Conservation (phyloP, 2,888 invertebrate species). For the Scelioninae gen. 2 region DNA sequence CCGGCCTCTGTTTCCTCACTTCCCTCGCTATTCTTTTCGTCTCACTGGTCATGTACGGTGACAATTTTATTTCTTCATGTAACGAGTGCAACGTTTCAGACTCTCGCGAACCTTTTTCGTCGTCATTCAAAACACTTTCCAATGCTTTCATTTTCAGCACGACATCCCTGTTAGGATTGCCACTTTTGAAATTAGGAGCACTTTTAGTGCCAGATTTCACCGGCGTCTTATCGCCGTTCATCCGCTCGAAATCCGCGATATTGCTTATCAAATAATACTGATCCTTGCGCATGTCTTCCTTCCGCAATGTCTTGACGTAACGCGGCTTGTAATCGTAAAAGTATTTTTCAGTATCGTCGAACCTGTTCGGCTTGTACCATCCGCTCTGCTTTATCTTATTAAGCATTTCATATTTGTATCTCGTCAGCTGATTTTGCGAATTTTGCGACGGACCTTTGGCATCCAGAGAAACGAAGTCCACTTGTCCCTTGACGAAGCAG, state of each 20-base stretch:
- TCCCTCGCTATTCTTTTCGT: constrained; percentile 70
- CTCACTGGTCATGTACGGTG: constrained; percentile 67
- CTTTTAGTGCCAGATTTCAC: constrained; percentile 18
- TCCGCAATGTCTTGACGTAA: constrained; percentile 5
- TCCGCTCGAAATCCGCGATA: constrained; percentile 1
- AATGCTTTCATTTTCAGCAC: constrained; percentile 62
- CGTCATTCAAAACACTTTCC: constrained; percentile 61
- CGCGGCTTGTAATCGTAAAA: constrained; percentile 18
- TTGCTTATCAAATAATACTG: constrained; percentile 42
- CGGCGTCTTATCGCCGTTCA: background rate
- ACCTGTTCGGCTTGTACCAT: constrained; percentile 8
- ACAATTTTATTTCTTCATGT: constrained; percentile 64
- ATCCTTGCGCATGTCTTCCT: constrained; percentile 15
- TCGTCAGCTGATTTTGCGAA: constrained; percentile 11
- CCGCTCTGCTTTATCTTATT: constrained; percentile 26
- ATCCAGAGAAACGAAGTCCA: constrained; percentile 26
- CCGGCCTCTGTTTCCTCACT: constrained; percentile 69
- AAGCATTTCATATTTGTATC: constrained; percentile 38
- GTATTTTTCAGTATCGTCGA: constrained; percentile 17
- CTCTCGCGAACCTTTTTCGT: constrained; percentile 52
- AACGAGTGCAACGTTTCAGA: constrained; percentile 60
- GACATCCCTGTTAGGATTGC: constrained; percentile 49
- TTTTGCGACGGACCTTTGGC: constrained; percentile 9
- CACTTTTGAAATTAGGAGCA: constrained; percentile 30
- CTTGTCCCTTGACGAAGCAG: constrained; percentile 18